These are phyloP conservation scores for Mechanitis mazaeus DNA, from an alignment of 2,888 invertebrate species.

Conservation along the genomic window DNA sequence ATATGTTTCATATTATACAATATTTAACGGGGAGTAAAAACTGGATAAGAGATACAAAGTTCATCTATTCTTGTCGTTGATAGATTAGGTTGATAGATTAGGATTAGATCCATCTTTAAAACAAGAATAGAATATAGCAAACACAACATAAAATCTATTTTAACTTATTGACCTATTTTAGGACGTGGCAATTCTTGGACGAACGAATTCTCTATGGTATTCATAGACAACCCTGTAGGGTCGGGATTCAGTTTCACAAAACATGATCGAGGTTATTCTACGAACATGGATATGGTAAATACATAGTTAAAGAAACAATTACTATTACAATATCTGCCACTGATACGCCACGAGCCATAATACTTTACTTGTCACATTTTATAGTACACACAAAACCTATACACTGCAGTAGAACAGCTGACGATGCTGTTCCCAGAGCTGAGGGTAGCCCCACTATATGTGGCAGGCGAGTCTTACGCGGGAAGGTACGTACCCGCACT, in stretches of 20 bases:
- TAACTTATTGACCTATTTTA: conserved; percentile 35
- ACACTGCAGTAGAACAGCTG: conserved; percentile 66
- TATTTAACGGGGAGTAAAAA: too few relatives aligned
- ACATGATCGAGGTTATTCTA: conserved; percentile 69
- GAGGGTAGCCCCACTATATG: conserved; percentile 72
- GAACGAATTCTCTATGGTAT: conserved; percentile 74
- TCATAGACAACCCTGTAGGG: conserved; percentile 81
- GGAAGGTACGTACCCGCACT: conserved; percentile 75
- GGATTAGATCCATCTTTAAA: too few relatives aligned
- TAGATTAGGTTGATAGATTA: too few relatives aligned
- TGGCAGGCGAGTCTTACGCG: conserved; percentile 80
- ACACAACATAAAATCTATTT: too few relatives aligned
- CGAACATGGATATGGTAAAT: conserved; percentile 73
- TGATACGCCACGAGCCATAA: background rate
- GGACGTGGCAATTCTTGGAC: conserved; percentile 74
- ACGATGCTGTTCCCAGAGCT: conserved; percentile 74
- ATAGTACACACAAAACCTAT: conserved; percentile 57
- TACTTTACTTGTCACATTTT: conserved; percentile 5
- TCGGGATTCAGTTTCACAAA: conserved; percentile 80
- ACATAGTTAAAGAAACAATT: background rate
- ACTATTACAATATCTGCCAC: background rate
- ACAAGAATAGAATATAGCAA: too few relatives aligned
- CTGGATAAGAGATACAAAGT: too few relatives aligned
- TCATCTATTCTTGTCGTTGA: background rate
- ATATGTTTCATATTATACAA: too few relatives aligned